phyloP scores from a whole-genome alignment of 2,113 vertebrate genomes.

The Microtus montanus region DNA sequence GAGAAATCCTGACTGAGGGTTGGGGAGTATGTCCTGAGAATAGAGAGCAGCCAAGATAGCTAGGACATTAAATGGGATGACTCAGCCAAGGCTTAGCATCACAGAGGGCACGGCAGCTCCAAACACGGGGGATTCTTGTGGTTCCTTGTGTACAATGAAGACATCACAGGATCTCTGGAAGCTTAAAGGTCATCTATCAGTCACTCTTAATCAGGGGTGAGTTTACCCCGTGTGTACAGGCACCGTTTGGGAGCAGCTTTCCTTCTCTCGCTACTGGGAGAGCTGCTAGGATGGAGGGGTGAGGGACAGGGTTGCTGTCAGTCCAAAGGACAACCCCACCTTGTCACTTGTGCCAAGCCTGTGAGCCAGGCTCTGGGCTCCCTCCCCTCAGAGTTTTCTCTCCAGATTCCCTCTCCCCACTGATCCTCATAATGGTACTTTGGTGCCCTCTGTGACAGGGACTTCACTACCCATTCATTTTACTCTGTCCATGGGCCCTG shows the following conservation, averaged over 20 bases:
- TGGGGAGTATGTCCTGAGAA: not conserved
- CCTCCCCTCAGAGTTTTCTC: not conserved
- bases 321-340: not conserved
- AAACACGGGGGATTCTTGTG: not conserved
- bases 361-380: not conserved
- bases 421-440: not conserved
- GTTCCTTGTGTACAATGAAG: not conserved
- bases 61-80: not conserved
- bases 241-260: not conserved
- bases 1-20: not conserved
- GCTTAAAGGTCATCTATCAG: not conserved
- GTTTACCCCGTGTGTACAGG: not conserved
- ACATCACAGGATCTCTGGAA: not conserved
- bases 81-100: not conserved
- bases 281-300: not conserved
- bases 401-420: not conserved
- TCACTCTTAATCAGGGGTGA: not conserved
- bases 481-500: not conserved
- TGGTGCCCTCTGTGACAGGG: not conserved
- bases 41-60: not conserved
- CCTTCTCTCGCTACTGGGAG: not conserved
- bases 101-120: not conserved
- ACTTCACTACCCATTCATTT: not conserved
- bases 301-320: not conserved
- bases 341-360: accelerated